phyloP scores from a whole-genome alignment of 2,113 vertebrate species.

The Thunnus thynnus region DNA sequence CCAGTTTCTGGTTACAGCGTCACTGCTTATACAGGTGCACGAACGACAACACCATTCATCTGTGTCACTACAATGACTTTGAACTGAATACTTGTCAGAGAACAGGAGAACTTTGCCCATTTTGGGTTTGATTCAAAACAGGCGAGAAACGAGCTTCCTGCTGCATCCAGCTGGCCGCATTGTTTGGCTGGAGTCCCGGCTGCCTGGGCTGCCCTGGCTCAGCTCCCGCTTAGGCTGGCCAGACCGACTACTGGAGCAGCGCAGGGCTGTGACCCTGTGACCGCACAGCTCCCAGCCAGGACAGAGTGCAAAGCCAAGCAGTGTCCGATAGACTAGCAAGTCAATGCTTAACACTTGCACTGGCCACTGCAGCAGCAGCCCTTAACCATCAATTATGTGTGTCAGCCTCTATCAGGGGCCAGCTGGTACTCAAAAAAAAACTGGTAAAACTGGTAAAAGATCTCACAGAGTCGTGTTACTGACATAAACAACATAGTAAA shows the following conservation, averaged over 20 bases:
- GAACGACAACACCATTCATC: slow-evolving; percentile 16
- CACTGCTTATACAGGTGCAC: slow-evolving; percentile 50
- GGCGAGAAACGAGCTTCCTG: slow-evolving; percentile 44
- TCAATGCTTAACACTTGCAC: neutral
- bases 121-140: slow-evolving; percentile 40
- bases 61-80: slow-evolving; percentile 38
- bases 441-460: neutral
- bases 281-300: neutral
- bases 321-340: neutral
- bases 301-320: neutral
- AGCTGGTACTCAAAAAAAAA: neutral
- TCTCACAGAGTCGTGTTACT: neutral
- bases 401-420: neutral
- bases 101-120: slow-evolving; percentile 21
- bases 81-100: slow-evolving; percentile 10
- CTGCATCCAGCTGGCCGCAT: slow-evolving; percentile 28
- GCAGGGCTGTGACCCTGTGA: slow-evolving; percentile 43
- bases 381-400: neutral
- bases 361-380: neutral
- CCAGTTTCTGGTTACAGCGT: slow-evolving; percentile 32
- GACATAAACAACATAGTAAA: neutral
- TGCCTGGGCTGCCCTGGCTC: slow-evolving; percentile 6
- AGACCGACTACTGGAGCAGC: slow-evolving; percentile 21
- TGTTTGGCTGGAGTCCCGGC: slow-evolving; percentile 33
- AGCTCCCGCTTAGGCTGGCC: slow-evolving; percentile 16